Evolutionary conservation across 2,113 vertebrate genomes (phyloP).

Genomic region (Mirza zaza): DNA sequence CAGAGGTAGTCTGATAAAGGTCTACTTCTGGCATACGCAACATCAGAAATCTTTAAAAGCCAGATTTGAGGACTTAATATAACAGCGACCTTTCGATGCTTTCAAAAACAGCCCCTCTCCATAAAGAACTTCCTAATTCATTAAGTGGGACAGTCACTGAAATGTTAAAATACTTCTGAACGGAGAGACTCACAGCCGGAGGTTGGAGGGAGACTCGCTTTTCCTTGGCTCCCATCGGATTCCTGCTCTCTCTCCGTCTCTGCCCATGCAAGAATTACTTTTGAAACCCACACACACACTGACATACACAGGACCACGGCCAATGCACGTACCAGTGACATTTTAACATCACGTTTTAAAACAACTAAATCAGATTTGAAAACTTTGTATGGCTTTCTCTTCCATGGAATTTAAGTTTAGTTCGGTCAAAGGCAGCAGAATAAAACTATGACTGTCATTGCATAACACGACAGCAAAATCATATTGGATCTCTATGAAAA

Average conservation of each 20-base stretch:
- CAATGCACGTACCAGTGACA: not conserved
- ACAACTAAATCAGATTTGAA: not conserved
- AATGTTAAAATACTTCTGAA: not conserved
- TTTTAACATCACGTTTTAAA: not conserved
- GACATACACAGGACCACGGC: not conserved
- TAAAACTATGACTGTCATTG: not conserved
- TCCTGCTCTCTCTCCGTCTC: not conserved
- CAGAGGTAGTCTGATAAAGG: not conserved
- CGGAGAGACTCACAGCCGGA: not conserved
- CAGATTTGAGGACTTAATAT: not conserved
- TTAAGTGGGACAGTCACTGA: not conserved
- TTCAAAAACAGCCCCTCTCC: not conserved
- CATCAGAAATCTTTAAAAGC: not conserved
- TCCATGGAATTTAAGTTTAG: not conserved
- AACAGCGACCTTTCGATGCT: not conserved
- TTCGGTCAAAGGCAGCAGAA: not conserved
- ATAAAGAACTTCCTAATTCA: not conserved
- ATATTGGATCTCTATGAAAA: not conserved
- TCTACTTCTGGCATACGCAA: not conserved
- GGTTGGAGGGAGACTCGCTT: not conserved
- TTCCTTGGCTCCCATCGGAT: not conserved
- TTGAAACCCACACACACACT: not conserved
- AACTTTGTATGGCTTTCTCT: not conserved
- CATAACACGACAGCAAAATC: not conserved
- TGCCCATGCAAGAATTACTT: not conserved